A percentile compares a stretch with the other conserved stretches of the same genome.
Evolutionary conservation across 2,888 invertebrate species (phyloP).

Genomic region (Pachymerium ferrugineum): DNA sequence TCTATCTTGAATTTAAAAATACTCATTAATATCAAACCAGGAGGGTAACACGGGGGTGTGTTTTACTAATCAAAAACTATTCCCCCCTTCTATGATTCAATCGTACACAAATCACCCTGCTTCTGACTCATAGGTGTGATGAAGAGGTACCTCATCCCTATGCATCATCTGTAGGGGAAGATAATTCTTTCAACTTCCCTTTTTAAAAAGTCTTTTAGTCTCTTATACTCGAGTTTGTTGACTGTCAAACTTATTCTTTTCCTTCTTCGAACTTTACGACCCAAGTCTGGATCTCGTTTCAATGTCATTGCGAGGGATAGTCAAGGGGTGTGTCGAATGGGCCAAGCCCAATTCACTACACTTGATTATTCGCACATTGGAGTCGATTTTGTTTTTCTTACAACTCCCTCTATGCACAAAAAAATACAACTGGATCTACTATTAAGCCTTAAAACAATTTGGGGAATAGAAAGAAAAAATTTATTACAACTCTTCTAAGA

Average conservation of each 20-base stretch:
- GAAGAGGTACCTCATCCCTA: background rate
- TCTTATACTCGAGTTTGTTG: background rate
- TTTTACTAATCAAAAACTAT: background rate
- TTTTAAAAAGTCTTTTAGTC: background rate
- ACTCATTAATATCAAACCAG: too few species aligned
- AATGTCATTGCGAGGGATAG: constrained; percentile 21
- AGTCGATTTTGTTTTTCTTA: background rate
- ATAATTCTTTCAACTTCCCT: too few species aligned
- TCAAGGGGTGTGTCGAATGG: constrained; percentile 21
- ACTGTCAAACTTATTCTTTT: background rate
- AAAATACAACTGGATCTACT: too few species aligned
- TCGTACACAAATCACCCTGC: background rate
- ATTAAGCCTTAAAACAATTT: too few species aligned
- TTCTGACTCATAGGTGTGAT: constrained; percentile 22
- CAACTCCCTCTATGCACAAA: too few species aligned
- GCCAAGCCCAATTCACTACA: constrained; percentile 1
- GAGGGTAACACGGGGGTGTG: background rate
- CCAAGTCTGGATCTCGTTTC: constrained; percentile 21
- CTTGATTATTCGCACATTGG: constrained; percentile 6
- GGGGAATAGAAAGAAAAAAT: too few species aligned
- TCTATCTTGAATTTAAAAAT: too few species aligned
- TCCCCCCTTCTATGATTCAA: constrained; percentile 12
- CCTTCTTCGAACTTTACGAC: background rate
- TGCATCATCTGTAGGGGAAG: background rate
- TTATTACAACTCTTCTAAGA: background rate